phyloP scores from a whole-genome alignment of 2,113 vertebrate genomes.

The Channa argus region DNA sequence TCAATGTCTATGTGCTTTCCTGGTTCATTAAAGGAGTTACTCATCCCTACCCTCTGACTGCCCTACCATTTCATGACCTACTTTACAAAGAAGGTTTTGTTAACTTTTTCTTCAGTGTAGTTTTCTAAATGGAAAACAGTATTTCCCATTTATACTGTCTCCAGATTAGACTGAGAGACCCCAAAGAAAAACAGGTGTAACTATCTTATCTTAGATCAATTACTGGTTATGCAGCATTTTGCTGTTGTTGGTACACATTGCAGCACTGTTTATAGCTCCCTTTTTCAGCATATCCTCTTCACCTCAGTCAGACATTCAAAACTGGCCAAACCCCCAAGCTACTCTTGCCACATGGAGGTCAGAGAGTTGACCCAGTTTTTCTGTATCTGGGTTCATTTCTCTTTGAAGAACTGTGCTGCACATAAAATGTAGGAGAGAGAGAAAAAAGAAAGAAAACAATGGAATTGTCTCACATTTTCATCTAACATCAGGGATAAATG shows the following conservation, averaged over 20 bases:
- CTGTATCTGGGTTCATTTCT: constrained; percentile 35
- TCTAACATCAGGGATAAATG: not conserved
- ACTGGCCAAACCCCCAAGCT: constrained; percentile 45
- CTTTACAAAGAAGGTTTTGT: not conserved
- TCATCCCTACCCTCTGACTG: not conserved
- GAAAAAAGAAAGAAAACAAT: constrained; percentile 31
- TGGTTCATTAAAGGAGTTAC: not conserved
- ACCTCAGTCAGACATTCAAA: constrained; percentile 48
- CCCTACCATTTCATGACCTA: not conserved
- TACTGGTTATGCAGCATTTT: not conserved
- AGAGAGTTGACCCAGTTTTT: constrained; percentile 59
- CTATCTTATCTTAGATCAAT: too few relatives aligned
- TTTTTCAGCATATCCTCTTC: constrained; percentile 27
- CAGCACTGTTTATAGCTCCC: constrained; percentile 8
- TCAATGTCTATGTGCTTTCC: not conserved
- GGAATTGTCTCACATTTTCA: not conserved
- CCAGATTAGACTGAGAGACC: not conserved
- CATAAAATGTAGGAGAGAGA: constrained; percentile 25
- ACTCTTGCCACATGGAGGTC: constrained; percentile 51
- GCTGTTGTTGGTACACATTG: constrained; percentile 1
- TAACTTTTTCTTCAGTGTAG: not conserved
- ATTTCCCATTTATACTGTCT: too few relatives aligned
- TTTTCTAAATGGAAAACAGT: not conserved
- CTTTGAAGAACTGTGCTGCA: constrained; percentile 26
- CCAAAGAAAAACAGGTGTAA: not conserved